Base-by-base conservation (phyloP, 2,888 invertebrate genomes). In the Timandra comae region DNA sequence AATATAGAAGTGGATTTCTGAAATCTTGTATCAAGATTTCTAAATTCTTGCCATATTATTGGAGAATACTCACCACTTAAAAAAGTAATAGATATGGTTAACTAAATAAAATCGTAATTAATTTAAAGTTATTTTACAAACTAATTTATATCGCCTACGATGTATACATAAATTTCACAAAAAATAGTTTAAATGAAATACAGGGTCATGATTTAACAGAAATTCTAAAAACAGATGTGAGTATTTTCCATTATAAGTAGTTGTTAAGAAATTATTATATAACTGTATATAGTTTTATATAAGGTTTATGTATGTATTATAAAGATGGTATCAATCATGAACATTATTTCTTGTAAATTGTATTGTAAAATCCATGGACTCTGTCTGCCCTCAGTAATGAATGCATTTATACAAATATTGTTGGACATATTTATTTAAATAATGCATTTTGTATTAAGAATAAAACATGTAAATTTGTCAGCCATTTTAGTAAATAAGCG, bases 11-110 rank as follows among this genome's bases (percentile, higher is more conserved):
- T 80, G 78, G 62, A 79, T 71, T 69, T 58, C 70, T 73, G 63
- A 52, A 78, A 80, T 68, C 84, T 85, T 85, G 84, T 82, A 85
- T 85, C 84, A 82, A 85, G 84, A 64, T 82, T 69, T 59, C 56
- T 68, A 63, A 61, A 68, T 69, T 81, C 84, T 84, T 85, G 84
- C 84, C 84, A 85, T 85, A 84, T 78, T 43, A 38, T 42, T 41
- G 40, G 40, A 42, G 42, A 37, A 33, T 46, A 43, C 29, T 41
- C 25, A 16, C 28, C 23, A 41, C 41, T 25, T 25, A 16, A 9
- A 10, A 4, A 16, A n/a, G n/a, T n/a, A n/a, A n/a, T n/a, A n/a
- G n/a, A n/a, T n/a, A n/a, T n/a, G n/a, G n/a, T n/a, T n/a, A n/a
- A n/a, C n/a, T n/a, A n/a, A n/a, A n/a, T n/a, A n/a, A n/a, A n/a